Conservation (phyloP, 2,797 vertebrate species). For the Taeniopygia guttata region DNA sequence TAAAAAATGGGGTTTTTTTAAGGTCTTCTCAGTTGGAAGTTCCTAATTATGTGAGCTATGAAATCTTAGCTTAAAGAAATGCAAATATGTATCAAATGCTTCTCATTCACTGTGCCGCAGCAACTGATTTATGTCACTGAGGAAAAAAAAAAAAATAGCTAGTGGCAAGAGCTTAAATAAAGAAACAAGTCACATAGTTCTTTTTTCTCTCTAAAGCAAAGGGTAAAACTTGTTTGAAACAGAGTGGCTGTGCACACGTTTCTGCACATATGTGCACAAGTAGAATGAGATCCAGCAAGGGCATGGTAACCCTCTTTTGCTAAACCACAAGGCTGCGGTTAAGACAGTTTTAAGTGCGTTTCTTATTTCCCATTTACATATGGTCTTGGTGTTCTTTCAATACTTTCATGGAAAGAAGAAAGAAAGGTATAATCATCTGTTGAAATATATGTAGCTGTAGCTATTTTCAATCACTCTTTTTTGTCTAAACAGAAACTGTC, state of each 20-base stretch:
- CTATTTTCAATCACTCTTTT: neutral
- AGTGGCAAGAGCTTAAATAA: conserved; percentile 12
- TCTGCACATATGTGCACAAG: neutral
- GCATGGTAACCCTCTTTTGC: neutral
- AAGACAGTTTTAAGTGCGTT: neutral
- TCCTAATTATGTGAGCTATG: neutral
- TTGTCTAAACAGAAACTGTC: neutral
- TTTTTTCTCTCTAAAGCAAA: neutral
- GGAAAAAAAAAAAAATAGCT: neutral
- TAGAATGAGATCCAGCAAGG: neutral
- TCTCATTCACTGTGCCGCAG: neutral
- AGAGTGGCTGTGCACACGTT: neutral
- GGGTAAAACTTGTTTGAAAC: neutral
- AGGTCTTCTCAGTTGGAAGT: neutral
- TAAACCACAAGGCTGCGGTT: neutral
- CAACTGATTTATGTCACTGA: neutral
- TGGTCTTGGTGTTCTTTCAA: neutral
- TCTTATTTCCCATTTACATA: neutral
- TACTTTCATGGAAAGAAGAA: neutral
- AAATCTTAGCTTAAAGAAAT: conserved; percentile 8
- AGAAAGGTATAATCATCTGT: neutral
- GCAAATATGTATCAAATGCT: neutral
- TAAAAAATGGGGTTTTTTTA: neutral
- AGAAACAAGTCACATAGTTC: neutral
- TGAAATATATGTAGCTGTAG: neutral